Evolutionary conservation across 2,113 vertebrate genomes (phyloP), one percentile per base, ranked within the genome.

Genomic region (Fulica atra): DNA sequence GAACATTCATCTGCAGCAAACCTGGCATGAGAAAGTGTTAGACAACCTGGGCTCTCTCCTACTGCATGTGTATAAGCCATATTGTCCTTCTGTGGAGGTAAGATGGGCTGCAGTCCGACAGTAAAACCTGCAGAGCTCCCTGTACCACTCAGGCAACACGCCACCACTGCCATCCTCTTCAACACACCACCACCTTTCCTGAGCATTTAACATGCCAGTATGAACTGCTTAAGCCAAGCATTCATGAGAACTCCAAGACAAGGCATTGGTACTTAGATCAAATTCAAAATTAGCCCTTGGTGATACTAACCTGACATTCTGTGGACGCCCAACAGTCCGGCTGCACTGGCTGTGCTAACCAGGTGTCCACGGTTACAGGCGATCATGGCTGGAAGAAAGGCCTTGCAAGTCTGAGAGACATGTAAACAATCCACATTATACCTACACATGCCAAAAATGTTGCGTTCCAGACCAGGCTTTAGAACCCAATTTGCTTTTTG

Each of bases 341-440:
- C 98, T 56, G 79, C 95, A 89, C 99, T 99, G 83, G 98, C 96
- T 84, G 97, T 98, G 96, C 98, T 98, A 70, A 99, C 98, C 84
- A 99, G 96, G 59, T 99, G 99, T 11, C 99, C 99, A n/a, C 97
- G 98, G 81, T 99, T 98, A 35, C 98, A 98, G 51, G 98, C 97
- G 2, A 98, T 97, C 99, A 99, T 99, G 50, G 99, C 98, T 74
- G 99, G 99, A 54, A 99, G 98, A 90, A 99, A 99, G 15, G 98
- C 99, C 97, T 99, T 99, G 66, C 98, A 99, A n/a, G 98, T 99
- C 99, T 99, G 71, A 81, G 86, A 91, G 11, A 53, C 38, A 68
- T 6, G 92, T 86, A 54, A 54, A 29, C 16, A 54, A 54, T 29
- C 53, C 26, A 16, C 28, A 29, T 29, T 88, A 23, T 33, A 85